phyloP scores from a whole-genome alignment of 2,113 vertebrate species.

The Oplegnathus fasciatus region DNA sequence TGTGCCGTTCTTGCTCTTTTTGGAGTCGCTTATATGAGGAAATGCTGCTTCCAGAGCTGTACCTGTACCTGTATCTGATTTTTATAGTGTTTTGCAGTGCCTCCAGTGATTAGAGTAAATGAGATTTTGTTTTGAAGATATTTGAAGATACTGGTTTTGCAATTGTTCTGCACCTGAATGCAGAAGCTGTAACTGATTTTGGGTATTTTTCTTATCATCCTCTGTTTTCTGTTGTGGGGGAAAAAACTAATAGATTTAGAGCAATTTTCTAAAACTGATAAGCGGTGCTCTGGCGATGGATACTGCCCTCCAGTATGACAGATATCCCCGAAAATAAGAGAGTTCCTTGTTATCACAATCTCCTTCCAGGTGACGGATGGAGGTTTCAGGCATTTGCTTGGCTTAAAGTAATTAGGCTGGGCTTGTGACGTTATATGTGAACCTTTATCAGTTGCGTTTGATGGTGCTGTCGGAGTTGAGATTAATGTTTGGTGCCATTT shows the following conservation, averaged over 20 bases:
- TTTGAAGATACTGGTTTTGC: not conserved
- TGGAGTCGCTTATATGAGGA: not conserved
- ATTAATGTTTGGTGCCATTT: conserved; percentile 64
- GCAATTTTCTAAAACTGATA: conserved; percentile 21
- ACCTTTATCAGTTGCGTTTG: conserved; percentile 50
- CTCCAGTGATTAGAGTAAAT: not conserved
- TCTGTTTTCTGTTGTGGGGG: not conserved
- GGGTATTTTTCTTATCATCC: not conserved
- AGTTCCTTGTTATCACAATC: not conserved
- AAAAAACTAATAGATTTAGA: not conserved
- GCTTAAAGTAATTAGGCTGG: conserved; percentile 59
- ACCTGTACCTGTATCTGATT: not conserved
- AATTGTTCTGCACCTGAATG: not conserved
- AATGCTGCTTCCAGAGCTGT: not conserved
- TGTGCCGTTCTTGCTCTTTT: not conserved
- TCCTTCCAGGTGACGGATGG: conserved; percentile 52
- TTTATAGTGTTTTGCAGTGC: not conserved
- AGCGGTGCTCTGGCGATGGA: not conserved
- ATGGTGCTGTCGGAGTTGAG: conserved; percentile 26
- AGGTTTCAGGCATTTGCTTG: conserved; percentile 28
- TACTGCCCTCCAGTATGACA: not conserved
- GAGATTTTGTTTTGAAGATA: not conserved
- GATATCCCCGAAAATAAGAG: conserved; percentile 7
- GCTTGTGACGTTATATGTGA: conserved; percentile 45
- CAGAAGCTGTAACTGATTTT: not conserved